Percentiles rank a stretch among this genome's conserved stretches.
Evolutionary conservation across 2,113 vertebrate genomes (phyloP).

Genomic region (Cettia cetti): DNA sequence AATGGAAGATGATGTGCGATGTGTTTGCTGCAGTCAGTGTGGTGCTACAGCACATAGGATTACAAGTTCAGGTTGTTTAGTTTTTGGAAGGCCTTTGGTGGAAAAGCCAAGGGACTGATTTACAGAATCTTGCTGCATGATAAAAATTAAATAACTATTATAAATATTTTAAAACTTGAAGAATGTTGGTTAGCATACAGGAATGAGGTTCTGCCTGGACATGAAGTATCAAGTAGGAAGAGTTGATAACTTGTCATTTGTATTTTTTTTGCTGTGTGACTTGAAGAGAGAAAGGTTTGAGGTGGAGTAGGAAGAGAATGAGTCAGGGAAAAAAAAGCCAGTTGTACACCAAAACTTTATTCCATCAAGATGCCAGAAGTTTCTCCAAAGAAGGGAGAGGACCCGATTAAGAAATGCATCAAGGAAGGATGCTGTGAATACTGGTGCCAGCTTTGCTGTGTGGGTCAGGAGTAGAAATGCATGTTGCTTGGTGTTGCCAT

Average conservation of each 20-base stretch:
- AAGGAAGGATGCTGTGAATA: background rate
- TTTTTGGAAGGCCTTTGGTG: background rate
- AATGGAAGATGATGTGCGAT: background rate
- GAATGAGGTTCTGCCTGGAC: background rate
- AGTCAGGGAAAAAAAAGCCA: background rate
- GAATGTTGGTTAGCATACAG: background rate
- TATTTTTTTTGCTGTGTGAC: background rate
- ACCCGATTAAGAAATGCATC: background rate
- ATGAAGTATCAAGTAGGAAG: background rate
- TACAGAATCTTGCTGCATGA: background rate
- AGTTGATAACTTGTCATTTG: background rate
- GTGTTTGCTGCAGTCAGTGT: background rate
- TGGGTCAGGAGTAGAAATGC: background rate
- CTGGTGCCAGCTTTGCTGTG: background rate
- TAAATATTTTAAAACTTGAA: background rate
- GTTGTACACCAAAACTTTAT: background rate
- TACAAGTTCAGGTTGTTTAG: background rate
- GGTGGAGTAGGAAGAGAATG: background rate
- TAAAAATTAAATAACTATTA: background rate
- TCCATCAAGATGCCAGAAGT: background rate
- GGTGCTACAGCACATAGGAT: background rate
- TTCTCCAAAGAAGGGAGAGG: background rate
- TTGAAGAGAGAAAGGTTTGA: background rate
- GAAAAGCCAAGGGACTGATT: background rate
- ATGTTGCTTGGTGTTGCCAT: background rate